Evolutionary conservation across 1,140 invertebrate genomes (phyloP).

Genomic region (Drosophila subobscura): DNA sequence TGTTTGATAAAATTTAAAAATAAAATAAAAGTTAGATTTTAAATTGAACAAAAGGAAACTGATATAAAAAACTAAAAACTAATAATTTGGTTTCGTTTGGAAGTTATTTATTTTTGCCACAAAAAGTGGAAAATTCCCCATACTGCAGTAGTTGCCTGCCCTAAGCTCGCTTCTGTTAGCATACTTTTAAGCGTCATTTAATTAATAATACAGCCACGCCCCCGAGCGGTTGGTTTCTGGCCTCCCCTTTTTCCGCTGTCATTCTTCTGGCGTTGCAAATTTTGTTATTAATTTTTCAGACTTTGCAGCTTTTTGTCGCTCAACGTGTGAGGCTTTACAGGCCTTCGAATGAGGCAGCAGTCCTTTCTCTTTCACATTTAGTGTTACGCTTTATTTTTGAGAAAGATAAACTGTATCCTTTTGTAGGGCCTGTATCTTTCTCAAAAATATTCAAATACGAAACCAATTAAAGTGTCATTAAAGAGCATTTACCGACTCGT

Average conservation of each 20-base stretch:
- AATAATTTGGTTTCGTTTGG: background rate
- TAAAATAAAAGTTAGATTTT: too few species aligned
- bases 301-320: background rate
- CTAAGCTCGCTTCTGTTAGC: conserved; percentile 55
- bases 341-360: background rate
- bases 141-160: background rate
- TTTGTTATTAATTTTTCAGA: conserved; percentile 35
- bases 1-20: too few species aligned
- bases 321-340: conserved; percentile 3
- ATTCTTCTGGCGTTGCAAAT: conserved; percentile 30
- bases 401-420: too few species aligned
- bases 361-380: too few species aligned
- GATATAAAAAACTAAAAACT: too few species aligned
- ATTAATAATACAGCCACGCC: conserved; percentile 58
- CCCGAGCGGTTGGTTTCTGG: background rate
- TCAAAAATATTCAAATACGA: too few species aligned
- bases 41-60: too few species aligned
- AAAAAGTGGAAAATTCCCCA: too few species aligned
- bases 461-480: too few species aligned
- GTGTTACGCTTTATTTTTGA: too few species aligned
- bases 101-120: background rate
- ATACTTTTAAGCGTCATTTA: conserved; percentile 67
- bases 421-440: too few species aligned
- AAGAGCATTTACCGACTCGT: too few species aligned
- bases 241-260: background rate